Base-by-base conservation (phyloP, 2,888 invertebrate genomes). In the Liodrosophila aerea region DNA sequence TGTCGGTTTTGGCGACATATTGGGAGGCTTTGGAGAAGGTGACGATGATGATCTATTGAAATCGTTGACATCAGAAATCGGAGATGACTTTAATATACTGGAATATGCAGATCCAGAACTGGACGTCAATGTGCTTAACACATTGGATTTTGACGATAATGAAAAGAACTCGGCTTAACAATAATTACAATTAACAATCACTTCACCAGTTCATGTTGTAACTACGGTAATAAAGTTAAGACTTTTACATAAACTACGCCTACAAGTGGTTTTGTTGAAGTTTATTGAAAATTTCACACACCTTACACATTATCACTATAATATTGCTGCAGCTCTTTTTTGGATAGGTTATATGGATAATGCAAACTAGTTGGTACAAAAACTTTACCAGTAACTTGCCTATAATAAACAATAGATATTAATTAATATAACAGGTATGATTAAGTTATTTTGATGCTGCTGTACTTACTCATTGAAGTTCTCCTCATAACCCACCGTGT, bases 71-170 rank as follows among this genome's bases (percentile, higher is more conserved):
- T 95, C 95, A n/a, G 96, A 96, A 91, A 95, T 97, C 92, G 97
- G 97, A 4, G 95, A 96, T 63, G 97, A 97, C 91, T 98, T 98
- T 90, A 98, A 98, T 89, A 97, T 98, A 84, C 91, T 98, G 67
- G 97, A 97, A 89, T 98, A 98, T 89, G 98, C 97, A 0, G 98
- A 98, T 91, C 97, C 98, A 0, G 97, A 97, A 90, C 91, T 97
- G 49, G 97, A 96, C 73, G 94, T 94, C 62, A 96, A 96, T 86
- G 95, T 97, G 73, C 92, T 98, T 51, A 96, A 97, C 87, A 94
- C 95, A 58, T 91, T 97, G 47, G 97, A 97, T 88, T 91, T 96
- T 61, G 95, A 95, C 64, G 95, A 95, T 73, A 88, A 76, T 41
- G 86, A 82, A 53, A 82, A 82, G 30, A 81, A 68, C 40, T 67